Evolutionary conservation across 1,140 invertebrate genomes (phyloP).

Genomic region (Microplitis demolitor): DNA sequence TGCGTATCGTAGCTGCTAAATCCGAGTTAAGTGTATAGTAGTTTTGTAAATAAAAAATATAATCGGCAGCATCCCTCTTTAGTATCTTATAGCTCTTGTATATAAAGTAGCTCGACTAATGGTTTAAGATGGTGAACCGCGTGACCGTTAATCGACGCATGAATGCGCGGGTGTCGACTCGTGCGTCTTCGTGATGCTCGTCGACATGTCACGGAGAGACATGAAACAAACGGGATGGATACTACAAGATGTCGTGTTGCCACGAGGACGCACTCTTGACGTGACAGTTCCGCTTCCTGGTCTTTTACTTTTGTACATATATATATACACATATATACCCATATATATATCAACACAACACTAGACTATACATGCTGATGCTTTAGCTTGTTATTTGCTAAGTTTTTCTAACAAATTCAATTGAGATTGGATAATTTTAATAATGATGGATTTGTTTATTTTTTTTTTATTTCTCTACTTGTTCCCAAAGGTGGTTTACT

Average conservation of each 20-base stretch:
- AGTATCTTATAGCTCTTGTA: not conserved
- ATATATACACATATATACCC: too few species aligned
- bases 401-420: too few species aligned
- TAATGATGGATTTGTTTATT: slow-evolving; percentile 11
- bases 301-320: not conserved
- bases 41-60: not conserved
- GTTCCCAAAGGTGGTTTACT: slow-evolving; percentile 68
- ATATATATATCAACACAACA: too few species aligned
- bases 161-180: slow-evolving; percentile 35
- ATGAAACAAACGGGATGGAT: not conserved
- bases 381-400: too few species aligned
- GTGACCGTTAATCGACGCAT: slow-evolving; percentile 49
- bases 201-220: slow-evolving; percentile 6
- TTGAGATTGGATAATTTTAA: not conserved
- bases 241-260: slow-evolving; percentile 1
- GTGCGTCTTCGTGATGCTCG: slow-evolving; percentile 9
- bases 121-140: slow-evolving; percentile 46
- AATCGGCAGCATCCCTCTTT: not conserved
- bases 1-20: too few species aligned
- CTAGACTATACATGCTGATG: too few species aligned
- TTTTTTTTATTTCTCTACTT: slow-evolving; percentile 31
- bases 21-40: not conserved
- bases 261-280: slow-evolving; percentile 14
- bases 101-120: slow-evolving; percentile 38
- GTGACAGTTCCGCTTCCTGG: slow-evolving; percentile 23